Conservation (phyloP, 2,113 vertebrate genomes). For the Ammodytes dubius region DNA sequence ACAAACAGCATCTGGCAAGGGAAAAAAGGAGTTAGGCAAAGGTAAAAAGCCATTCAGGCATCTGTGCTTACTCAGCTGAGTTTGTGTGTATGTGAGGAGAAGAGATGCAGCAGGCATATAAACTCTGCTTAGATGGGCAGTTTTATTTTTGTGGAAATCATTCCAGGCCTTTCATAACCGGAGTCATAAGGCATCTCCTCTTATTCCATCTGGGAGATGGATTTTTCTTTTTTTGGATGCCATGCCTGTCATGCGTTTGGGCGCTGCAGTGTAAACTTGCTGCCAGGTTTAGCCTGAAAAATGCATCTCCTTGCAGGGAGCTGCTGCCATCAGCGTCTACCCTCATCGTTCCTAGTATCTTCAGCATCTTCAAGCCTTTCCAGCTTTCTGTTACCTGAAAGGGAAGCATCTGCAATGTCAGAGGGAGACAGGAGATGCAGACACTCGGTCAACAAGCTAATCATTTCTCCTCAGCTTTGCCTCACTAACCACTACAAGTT, state of each 20-base stretch:
- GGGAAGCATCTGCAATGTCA: conserved; percentile 54
- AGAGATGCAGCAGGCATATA: conserved; percentile 60
- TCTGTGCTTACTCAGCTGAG: conserved; percentile 78
- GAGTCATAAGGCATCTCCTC: conserved; percentile 65
- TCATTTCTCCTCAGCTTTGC: conserved; percentile 31
- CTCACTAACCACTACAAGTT: conserved; percentile 15
- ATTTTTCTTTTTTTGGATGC: conserved; percentile 41
- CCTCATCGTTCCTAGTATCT: conserved; percentile 51
- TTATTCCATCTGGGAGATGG: conserved; percentile 62
- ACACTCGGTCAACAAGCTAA: conserved; percentile 54
- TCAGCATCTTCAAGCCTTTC: conserved; percentile 58
- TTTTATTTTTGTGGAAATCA: conserved; percentile 72
- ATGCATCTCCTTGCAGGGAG: conserved; percentile 52
- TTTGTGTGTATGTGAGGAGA: conserved; percentile 42
- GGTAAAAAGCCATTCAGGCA: conserved; percentile 74
- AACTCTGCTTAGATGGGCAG: conserved; percentile 67
- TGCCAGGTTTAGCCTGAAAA: conserved; percentile 72
- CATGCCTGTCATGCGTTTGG: conserved; percentile 66
- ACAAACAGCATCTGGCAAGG: conserved; percentile 72
- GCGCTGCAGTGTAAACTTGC: conserved; percentile 58
- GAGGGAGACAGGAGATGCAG: conserved; percentile 44
- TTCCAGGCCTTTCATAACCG: conserved; percentile 65
- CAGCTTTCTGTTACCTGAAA: conserved; percentile 64
- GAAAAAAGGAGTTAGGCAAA: conserved; percentile 65
- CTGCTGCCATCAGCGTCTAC: conserved; percentile 59